Base-by-base conservation (phyloP, 2,888 invertebrate genomes). In the Pterostichus niger region DNA sequence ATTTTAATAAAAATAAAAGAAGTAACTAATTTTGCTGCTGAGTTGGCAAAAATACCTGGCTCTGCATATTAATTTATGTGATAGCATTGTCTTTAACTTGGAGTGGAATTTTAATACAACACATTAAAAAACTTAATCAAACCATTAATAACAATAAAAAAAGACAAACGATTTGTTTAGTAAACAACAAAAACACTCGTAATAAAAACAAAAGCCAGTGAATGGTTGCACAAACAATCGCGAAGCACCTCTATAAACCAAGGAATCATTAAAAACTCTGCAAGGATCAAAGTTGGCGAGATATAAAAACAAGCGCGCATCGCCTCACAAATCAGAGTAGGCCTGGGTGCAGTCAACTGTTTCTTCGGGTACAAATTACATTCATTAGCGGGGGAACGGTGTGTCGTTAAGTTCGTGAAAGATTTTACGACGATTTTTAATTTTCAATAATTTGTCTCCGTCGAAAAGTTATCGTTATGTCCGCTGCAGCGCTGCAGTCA, bases 371-470 rank as follows among this genome's bases (percentile, higher is more conserved):
- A 81, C 81, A 81, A 81, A 81, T 81, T 71, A 81, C 81, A 71
- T 68, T 81, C 81, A 81, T 81, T 81, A 81, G 81, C 52, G 68
- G 35, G 52, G 52, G 44, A 81, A 68, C 68, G 81, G 52, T 15
- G 81, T 33, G 71, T 81, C 81, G 81, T 81, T 71, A 81, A 81
- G 24, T 71, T 81, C 46, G 81, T 81, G 73, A 81, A 73, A 73
- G 52, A 81, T 81, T 81, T 81, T 81, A 75, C 49, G 82, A 75
- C 46, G 73, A 82, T 75, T 82, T 82, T 82, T 82, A 82, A 82
- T 82, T 82, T 82, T 82, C 75, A 73, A 82, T 82, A 82, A 82
- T 82, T 82, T 82, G 82, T 82, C 82, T 75, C 75, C 46, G 71
- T 3, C 40, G 75, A 54, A 46, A 82, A 82, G 71, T 44, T 81